Evolutionary conservation across 2,113 vertebrate genomes (phyloP), one percentile per base, ranked within the genome.

Genomic region (Sebastes schlegelii): DNA sequence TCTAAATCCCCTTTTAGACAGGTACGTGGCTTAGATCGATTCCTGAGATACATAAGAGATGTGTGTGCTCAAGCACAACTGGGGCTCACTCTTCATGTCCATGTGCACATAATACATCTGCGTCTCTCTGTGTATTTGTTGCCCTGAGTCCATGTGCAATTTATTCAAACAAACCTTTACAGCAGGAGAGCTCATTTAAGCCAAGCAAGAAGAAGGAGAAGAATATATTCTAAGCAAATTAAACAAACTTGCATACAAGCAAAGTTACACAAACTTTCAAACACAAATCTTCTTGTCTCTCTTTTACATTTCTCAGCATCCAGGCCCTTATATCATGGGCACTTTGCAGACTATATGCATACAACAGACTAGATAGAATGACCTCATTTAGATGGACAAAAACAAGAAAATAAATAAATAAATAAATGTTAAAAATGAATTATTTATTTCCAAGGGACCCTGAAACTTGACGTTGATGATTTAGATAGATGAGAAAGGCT

Each of bases 1-100:
- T 77, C 46, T 77, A 86, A 92, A 92, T 90, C 91, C 86, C 60
- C 73, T 61, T 72, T 78, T 34, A 79, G 89, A 88, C 87, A 88
- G 90, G 88, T 84, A 88, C 87, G 80, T 46, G 87, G 83, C 73
- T 87, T 67, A 66, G 81, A 89, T 74, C 64, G 54, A 90, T 86
- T 80, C 45, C 80, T 21, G 69, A 81, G 74, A 81, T 74, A 70
- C 45, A 65, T 19, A 64, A 69, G 52, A 85, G 80, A 77, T 80
- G 84, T 80, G 79, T 82, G 77, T 67, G 77, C 74, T 69, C 43
- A 79, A 77, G 84, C 82, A 79, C 72, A 77, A 77, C 82, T 77
- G 71, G 52, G 82, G 23, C 26, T 86, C 77, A 58, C 48, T 40
- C 23, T 74, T 82, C 48, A 57, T 62, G 34, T 62, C 14, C 46